phyloP scores from a whole-genome alignment of 2,888 invertebrate genomes.

The Didymodactylos carnosus region DNA sequence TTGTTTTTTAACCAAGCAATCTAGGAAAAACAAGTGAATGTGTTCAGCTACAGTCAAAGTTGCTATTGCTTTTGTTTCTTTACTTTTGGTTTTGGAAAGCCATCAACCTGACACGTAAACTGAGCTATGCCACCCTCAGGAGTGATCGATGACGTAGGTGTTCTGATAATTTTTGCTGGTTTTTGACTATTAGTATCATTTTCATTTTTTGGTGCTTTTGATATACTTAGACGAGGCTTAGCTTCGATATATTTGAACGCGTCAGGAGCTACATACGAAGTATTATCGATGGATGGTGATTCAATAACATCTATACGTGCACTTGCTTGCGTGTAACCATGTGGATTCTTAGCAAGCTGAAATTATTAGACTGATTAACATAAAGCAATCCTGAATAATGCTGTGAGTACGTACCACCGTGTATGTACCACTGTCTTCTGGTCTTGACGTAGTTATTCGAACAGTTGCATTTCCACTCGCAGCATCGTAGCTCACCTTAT shows the following conservation, averaged over 20 bases:
- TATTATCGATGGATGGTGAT: neutral
- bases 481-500: constrained; percentile 1
- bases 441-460: neutral
- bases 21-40: neutral
- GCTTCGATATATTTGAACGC: constrained; percentile 6
- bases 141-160: neutral
- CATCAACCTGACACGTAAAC: constrained; percentile 12
- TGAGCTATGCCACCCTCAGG: constrained; percentile 5
- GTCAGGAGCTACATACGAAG: constrained; percentile 8
- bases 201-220: neutral
- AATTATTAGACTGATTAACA: neutral
- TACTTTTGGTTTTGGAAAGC: constrained; percentile 12
- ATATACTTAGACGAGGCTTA: neutral
- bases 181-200: neutral
- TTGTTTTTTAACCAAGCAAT: constrained; percentile 9
- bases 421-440: constrained; percentile 4
- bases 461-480: constrained; percentile 1
- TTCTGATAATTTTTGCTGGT: constrained; percentile 5
- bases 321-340: constrained; percentile 2
- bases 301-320: constrained; percentile 1
- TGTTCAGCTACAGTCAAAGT: neutral
- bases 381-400: no score
- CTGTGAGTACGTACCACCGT: constrained; percentile 1
- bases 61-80: neutral
- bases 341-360: constrained; percentile 9